Evolutionary conservation across 2,113 vertebrate genomes (phyloP).

Genomic region (Stigmatopora nigra): DNA sequence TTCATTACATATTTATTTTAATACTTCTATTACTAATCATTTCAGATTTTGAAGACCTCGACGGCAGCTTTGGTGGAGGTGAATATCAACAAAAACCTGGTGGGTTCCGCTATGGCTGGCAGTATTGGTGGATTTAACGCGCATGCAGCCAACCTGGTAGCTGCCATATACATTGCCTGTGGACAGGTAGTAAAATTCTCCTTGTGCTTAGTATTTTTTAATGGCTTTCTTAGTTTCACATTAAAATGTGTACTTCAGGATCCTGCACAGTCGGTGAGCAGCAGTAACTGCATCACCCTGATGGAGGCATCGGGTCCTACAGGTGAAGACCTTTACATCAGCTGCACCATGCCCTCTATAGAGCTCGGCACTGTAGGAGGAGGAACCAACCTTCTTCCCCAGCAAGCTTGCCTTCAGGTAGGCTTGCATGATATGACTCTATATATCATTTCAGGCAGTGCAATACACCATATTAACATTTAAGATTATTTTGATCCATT

Average conservation of each 20-base stretch:
- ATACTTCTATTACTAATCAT: no score
- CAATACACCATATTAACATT: not conserved
- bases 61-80: conserved; percentile 81
- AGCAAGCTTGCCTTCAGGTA: conserved; percentile 95
- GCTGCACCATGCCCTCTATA: conserved; percentile 97
- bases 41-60: conserved; percentile 84
- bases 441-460: not conserved
- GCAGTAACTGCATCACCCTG: conserved; percentile 95
- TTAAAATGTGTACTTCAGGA: conserved; percentile 69
- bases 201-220: not conserved
- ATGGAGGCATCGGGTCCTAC: conserved; percentile 84
- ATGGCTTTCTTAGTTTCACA: not conserved
- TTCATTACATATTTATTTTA: not conserved
- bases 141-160: conserved; percentile 93
- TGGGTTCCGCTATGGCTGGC: conserved; percentile 96
- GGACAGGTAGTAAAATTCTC: conserved; percentile 78
- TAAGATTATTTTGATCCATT: not conserved
- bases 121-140: conserved; percentile 94
- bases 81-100: conserved; percentile 90
- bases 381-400: conserved; percentile 88
- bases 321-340: conserved; percentile 88
- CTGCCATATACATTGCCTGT: conserved; percentile 94
- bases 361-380: conserved; percentile 94
- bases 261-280: conserved; percentile 90
- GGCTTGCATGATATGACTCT: not conserved